Evolutionary conservation across 1,140 invertebrate species (phyloP).

Genomic region (Achroia grisella): DNA sequence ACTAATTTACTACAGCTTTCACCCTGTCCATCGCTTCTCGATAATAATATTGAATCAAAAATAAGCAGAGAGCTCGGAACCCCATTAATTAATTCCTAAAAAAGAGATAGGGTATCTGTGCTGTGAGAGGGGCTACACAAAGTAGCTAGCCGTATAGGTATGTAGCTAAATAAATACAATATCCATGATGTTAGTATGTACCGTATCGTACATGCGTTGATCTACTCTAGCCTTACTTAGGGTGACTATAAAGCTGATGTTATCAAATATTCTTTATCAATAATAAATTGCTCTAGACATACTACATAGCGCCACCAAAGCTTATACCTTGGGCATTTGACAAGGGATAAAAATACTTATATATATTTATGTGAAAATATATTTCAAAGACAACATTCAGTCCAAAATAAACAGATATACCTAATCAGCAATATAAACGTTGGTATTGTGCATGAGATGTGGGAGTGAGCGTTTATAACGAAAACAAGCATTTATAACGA

Average conservation of each 20-base stretch:
- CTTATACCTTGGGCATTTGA: no score
- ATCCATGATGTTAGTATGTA: slow-evolving; percentile 1
- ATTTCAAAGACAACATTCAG: no score
- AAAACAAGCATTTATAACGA: not conserved
- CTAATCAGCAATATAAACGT: no score
- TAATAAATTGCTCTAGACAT: not conserved
- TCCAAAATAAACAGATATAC: no score
- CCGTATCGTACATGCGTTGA: not conserved
- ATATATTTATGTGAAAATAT: no score
- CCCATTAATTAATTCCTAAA: slow-evolving; percentile 40
- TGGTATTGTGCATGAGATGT: no score
- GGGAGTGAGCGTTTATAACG: no score
- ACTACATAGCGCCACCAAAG: no score
- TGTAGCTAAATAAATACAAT: slow-evolving; percentile 1
- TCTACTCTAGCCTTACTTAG: not conserved
- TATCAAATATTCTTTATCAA: not conserved
- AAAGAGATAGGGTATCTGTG: slow-evolving; percentile 4
- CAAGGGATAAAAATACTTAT: no score
- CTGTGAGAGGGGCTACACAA: not conserved
- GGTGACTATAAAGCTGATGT: not conserved
- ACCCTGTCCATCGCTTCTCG: slow-evolving; percentile 15
- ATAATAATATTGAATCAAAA: slow-evolving; percentile 35
- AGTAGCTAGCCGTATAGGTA: not conserved
- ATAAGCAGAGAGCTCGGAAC: slow-evolving; percentile 25
- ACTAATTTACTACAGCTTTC: slow-evolving; percentile 16